Percentiles rank a stretch among this genome's conserved stretches.
Evolutionary conservation across 1,140 invertebrate species (phyloP).

Genomic region (Drosophila orosa): DNA sequence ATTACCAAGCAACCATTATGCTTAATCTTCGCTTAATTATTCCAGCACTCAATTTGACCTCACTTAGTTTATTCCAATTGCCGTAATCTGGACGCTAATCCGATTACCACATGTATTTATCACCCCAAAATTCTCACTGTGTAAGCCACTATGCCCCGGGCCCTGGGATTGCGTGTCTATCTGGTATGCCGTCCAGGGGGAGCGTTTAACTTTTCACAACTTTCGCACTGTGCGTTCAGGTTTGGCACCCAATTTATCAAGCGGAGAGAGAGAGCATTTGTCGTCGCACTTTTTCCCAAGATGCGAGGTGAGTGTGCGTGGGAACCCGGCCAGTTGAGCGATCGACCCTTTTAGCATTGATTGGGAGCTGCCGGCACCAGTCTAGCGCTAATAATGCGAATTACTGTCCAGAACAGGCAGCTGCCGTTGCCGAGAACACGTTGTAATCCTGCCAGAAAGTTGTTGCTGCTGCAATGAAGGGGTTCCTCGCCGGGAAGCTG

Average conservation of each 20-base stretch:
- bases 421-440: slow-evolving; percentile 57
- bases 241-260: slow-evolving; percentile 81
- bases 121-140: slow-evolving; percentile 41
- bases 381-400: slow-evolving; percentile 75
- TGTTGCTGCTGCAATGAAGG: slow-evolving; percentile 50
- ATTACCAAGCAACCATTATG: background rate
- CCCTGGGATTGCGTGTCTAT: slow-evolving; percentile 59
- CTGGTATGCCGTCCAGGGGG: slow-evolving; percentile 49
- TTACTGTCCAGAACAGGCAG: slow-evolving; percentile 65
- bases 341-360: slow-evolving; percentile 33
- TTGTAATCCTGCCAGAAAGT: slow-evolving; percentile 66
- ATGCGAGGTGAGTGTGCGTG: slow-evolving; percentile 57
- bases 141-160: slow-evolving; percentile 11
- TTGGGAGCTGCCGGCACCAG: slow-evolving; percentile 53
- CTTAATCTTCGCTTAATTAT: slow-evolving; percentile 23
- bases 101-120: slow-evolving; percentile 27
- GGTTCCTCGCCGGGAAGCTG: slow-evolving; percentile 17
- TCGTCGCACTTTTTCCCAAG: slow-evolving; percentile 56
- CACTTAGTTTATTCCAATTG: slow-evolving; percentile 24
- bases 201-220: slow-evolving; percentile 78
- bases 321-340: slow-evolving; percentile 62
- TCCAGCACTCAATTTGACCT: slow-evolving; percentile 24
- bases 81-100: slow-evolving; percentile 25
- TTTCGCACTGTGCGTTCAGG: slow-evolving; percentile 53
- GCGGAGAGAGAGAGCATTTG: slow-evolving; percentile 48